phyloP scores from a whole-genome alignment of 53 echinoderm and acorn worm genomes.

The Apostichopus leukothele region DNA sequence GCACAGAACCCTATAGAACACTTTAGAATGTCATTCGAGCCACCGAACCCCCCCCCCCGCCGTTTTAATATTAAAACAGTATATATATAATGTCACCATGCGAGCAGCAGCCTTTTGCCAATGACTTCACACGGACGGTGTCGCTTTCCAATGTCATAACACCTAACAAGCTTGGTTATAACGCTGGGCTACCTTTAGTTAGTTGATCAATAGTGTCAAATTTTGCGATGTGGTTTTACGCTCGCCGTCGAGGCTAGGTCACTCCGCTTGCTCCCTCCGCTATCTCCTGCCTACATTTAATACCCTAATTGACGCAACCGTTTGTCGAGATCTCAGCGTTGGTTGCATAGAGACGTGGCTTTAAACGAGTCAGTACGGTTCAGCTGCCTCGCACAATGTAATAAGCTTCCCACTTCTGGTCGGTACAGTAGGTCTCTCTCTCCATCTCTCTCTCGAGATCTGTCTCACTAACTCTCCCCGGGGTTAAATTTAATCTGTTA shows the following conservation, averaged over 20 bases:
- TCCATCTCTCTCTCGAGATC: neutral
- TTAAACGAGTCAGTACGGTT: conserved; percentile 5
- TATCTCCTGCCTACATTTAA: conserved; percentile 4
- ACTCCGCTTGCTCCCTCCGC: neutral
- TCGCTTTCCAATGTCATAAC: conserved; percentile 3
- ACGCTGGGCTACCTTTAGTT: too few species aligned
- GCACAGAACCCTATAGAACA: neutral
- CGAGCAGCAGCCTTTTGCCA: neutral
- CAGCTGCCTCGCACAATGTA: neutral
- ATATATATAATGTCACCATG: neutral
- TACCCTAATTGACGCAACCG: conserved; percentile 33
- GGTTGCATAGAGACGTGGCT: neutral
- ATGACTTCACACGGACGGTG: neutral
- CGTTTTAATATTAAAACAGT: neutral
- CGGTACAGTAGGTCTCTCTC: neutral
- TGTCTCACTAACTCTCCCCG: too few species aligned
- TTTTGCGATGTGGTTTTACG: neutral
- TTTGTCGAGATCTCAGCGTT: neutral
- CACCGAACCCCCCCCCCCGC: too few species aligned
- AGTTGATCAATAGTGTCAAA: conserved; percentile 23
- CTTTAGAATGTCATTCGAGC: neutral
- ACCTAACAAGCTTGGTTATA: conserved; percentile 3
- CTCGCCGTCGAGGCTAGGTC: neutral
- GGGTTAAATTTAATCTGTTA: neutral
- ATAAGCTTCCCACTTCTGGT: neutral